phyloP scores from a whole-genome alignment of 1,140 invertebrate species.

The Drosophila parvula region DNA sequence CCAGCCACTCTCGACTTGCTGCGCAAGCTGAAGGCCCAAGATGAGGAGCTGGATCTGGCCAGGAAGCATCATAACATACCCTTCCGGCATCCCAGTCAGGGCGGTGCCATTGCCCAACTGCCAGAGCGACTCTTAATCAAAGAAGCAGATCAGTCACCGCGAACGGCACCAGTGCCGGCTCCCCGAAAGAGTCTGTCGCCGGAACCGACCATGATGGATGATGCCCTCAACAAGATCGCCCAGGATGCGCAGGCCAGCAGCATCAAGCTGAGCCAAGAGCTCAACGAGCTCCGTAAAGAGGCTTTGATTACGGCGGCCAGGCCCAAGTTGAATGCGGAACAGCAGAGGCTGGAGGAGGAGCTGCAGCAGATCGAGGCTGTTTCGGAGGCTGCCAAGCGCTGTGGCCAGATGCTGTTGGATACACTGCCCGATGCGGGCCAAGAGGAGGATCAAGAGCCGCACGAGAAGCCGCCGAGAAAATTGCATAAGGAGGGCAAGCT shows the following conservation, averaged over 20 bases:
- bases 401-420: slow-evolving; percentile 84
- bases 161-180: slow-evolving; percentile 64
- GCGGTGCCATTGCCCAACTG: slow-evolving; percentile 75
- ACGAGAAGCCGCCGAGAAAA: slow-evolving; percentile 49
- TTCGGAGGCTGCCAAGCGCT: slow-evolving; percentile 84
- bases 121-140: slow-evolving; percentile 63
- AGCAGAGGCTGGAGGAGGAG: slow-evolving; percentile 66
- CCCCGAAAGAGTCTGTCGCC: slow-evolving; percentile 76
- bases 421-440: slow-evolving; percentile 76
- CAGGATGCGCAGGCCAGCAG: slow-evolving; percentile 86
- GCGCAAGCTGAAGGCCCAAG: slow-evolving; percentile 71
- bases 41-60: slow-evolving; percentile 48
- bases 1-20: slow-evolving; percentile 73
- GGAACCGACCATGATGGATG: slow-evolving; percentile 84
- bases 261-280: slow-evolving; percentile 85
- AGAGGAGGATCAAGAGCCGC: slow-evolving; percentile 9
- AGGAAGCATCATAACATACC: slow-evolving; percentile 58
- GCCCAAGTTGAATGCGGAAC: slow-evolving; percentile 72
- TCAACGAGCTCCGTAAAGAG: slow-evolving; percentile 81
- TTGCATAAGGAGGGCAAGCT: slow-evolving; percentile 76
- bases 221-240: slow-evolving; percentile 86
- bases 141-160: slow-evolving; percentile 28
- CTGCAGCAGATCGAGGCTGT: slow-evolving; percentile 83
- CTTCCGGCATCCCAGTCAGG: slow-evolving; percentile 76
- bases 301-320: slow-evolving; percentile 71